Conservation (phyloP, 2,113 vertebrate genomes). For the Bettongia penicillata region DNA sequence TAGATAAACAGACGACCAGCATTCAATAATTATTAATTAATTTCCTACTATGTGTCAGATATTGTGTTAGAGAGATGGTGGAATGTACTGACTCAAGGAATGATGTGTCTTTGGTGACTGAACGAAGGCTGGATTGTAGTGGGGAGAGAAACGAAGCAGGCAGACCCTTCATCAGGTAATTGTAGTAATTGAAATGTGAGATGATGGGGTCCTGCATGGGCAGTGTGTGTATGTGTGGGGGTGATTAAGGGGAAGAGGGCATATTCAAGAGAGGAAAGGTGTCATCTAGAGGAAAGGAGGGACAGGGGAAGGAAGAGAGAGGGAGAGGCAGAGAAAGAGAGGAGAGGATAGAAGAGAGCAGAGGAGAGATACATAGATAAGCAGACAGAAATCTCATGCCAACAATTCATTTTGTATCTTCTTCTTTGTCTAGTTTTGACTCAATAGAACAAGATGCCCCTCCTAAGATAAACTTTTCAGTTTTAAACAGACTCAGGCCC, state of each 20-base stretch:
- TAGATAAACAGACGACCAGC: too few relatives aligned
- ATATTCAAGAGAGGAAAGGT: background rate
- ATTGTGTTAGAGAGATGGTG: background rate
- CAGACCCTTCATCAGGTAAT: background rate
- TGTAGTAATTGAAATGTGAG: background rate
- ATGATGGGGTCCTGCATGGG: background rate
- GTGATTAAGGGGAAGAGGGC: background rate
- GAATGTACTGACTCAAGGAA: background rate
- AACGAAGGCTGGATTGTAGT: background rate
- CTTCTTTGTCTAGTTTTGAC: background rate
- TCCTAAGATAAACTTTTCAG: background rate
- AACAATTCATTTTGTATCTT: background rate
- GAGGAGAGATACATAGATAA: background rate
- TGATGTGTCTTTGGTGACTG: background rate
- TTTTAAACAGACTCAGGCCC: background rate
- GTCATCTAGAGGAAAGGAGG: fast-evolving
- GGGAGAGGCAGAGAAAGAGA: fast-evolving
- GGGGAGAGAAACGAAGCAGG: background rate
- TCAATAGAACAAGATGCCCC: background rate
- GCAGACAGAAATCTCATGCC: background rate
- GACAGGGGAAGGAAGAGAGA: background rate
- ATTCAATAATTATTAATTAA: too few relatives aligned
- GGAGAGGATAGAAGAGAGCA: too few relatives aligned
- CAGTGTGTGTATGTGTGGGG: too few relatives aligned
- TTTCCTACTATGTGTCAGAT: too few relatives aligned